A percentile compares a stretch with the other conserved stretches of the same genome.
Evolutionary conservation across 2,888 invertebrate genomes (phyloP).

Genomic region (Clunio marinus): DNA sequence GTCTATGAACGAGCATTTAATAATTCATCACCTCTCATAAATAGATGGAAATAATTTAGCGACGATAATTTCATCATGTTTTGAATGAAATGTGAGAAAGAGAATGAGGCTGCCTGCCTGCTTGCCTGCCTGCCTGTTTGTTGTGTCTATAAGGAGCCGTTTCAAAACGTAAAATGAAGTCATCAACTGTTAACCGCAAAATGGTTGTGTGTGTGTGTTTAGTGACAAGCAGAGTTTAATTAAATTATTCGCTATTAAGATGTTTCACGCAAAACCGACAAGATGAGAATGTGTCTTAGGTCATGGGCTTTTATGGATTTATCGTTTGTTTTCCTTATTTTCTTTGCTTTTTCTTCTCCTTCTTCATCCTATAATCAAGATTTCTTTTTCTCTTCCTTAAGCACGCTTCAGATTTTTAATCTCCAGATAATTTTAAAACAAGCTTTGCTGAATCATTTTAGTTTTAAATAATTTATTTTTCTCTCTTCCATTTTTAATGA

Average conservation of each 20-base stretch:
- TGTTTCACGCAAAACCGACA: not conserved
- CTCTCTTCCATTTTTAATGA: no score
- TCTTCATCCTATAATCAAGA: not conserved
- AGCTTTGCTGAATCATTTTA: no score
- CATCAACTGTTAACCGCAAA: conserved; percentile 21
- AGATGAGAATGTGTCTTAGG: conserved; percentile 8
- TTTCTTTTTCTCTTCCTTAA: conserved; percentile 9
- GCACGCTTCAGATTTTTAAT: conserved; percentile 1
- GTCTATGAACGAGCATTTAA: conserved; percentile 18
- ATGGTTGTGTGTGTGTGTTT: not conserved
- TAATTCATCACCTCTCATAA: conserved; percentile 37
- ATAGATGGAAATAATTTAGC: conserved; percentile 37
- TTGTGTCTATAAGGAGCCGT: conserved; percentile 7
- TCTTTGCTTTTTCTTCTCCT: no score
- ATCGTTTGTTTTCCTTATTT: not conserved
- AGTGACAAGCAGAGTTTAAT: conserved; percentile 25
- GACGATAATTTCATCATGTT: conserved; percentile 25
- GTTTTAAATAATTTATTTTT: no score
- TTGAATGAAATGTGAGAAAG: conserved; percentile 3
- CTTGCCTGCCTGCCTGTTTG: not conserved
- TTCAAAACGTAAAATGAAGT: conserved; percentile 8
- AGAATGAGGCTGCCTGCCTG: not conserved
- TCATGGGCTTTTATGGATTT: conserved; percentile 19
- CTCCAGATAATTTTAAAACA: no score
- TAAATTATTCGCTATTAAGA: conserved; percentile 28